Base-by-base conservation (phyloP, 1,140 invertebrate species). In the Hyles euphorbiae region DNA sequence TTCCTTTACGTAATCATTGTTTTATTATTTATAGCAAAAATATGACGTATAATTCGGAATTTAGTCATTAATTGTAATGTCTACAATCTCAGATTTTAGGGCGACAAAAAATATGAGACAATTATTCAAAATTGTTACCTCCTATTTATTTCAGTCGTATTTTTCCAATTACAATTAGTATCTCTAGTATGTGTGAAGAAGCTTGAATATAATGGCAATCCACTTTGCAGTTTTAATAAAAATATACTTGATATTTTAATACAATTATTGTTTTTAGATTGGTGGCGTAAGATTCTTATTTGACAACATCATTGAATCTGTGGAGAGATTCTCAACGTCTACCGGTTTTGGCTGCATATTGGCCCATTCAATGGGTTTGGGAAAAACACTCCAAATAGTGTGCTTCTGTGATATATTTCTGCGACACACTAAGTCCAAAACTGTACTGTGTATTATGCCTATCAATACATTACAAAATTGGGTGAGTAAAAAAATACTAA, bases 381-480 rank as follows among this genome's bases (percentile, higher is more conserved):
- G 98, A n/a, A 99, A 99, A 90, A 99, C 98, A 0, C 91, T 99
- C 47, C 98, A 99, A 90, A 95, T 99, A 49, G 95, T 99, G 34
- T 96, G 96, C 67, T 99, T 99, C 89, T 96, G 96, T 78, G 98
- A 99, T 88, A 95, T 99, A 65, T 99, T 99, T 89, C 91, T 99
- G 67, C 91, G 97, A 53, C 94, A 96, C 76, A 98, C 97, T 0
- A 91, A 91, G n/a, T 95, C 95, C 5, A 96, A 94, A 77, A 96
- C 94, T 40, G 96, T 99, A 3, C 87, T 99, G 6, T 97, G 97
- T 75, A 99, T 99, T 67, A 98, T 99, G 91, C 98, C 98, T 1
- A 99, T 99, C 56, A 99, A 99, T 89, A 99, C 98, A 2, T 90
- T 99, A 55, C 98, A 99, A 89, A 99, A 99, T 90, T 99, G 98